These are phyloP conservation scores for Onychostoma macrolepis DNA, from an alignment of 2,113 vertebrate genomes.

Conservation along the genomic window DNA sequence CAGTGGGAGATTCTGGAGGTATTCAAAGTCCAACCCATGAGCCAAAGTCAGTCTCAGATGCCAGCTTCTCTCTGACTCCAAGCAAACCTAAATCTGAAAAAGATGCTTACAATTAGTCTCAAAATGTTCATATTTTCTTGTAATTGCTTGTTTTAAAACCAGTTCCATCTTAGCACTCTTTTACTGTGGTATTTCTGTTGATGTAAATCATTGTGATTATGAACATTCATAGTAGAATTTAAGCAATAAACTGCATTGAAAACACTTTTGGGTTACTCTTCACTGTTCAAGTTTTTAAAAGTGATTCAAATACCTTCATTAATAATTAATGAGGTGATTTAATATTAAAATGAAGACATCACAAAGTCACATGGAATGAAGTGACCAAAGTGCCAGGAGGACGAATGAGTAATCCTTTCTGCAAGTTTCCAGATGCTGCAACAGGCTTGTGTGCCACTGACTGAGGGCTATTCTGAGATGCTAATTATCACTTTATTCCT, in stretches of 20 bases:
- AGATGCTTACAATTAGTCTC: conserved; percentile 71
- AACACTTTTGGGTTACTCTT: not conserved
- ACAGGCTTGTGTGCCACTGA: not conserved
- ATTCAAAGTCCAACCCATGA: conserved; percentile 43
- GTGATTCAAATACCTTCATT: not conserved
- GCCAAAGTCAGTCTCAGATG: conserved; percentile 42
- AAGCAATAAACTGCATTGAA: conserved; percentile 53
- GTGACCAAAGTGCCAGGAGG: not conserved
- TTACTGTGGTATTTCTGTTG: conserved; percentile 22
- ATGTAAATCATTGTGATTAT: not conserved
- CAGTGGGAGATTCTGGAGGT: conserved; percentile 26
- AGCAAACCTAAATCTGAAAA: conserved; percentile 62
- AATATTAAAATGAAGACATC: not conserved
- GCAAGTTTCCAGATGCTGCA: conserved; percentile 51
- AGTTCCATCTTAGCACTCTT: not conserved
- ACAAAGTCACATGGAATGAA: not conserved
- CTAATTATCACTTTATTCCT: conserved; percentile 42
- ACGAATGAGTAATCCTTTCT: conserved; percentile 5
- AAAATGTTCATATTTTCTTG: not conserved
- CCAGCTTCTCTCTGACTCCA: conserved; percentile 42
- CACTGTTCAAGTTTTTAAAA: not conserved
- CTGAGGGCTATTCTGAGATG: conserved; percentile 43
- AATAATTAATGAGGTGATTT: not conserved
- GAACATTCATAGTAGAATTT: not conserved
- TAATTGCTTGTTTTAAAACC: not conserved